Conservation (phyloP, 2,113 vertebrate genomes). For the Ranitomeya variabilis region DNA sequence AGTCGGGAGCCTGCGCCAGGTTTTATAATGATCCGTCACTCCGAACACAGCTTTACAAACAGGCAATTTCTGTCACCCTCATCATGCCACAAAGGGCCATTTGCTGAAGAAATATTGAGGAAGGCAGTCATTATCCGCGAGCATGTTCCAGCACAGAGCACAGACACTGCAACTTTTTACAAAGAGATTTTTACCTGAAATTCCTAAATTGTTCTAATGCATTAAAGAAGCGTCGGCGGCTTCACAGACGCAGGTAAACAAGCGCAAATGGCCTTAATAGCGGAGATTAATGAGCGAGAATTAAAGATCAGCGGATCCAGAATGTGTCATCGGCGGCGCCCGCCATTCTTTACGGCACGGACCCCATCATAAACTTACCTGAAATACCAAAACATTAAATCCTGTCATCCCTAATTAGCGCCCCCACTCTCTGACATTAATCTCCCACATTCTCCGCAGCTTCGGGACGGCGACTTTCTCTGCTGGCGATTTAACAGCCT, state of each 20-base stretch:
- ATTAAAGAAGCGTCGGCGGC: background rate
- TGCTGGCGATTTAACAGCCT: constrained; percentile 45
- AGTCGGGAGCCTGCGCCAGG: constrained; percentile 4
- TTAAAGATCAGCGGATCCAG: constrained; percentile 27
- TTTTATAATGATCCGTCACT: constrained; percentile 52
- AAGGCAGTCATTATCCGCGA: constrained; percentile 35
- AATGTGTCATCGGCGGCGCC: constrained; percentile 20
- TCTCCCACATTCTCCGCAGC: constrained; percentile 48
- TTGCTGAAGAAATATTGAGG: constrained; percentile 56
- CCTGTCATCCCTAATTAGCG: constrained; percentile 56
- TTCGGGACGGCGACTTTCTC: constrained; percentile 36
- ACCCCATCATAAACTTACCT: constrained; percentile 49
- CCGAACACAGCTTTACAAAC: constrained; percentile 42
- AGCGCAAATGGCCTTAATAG: constrained; percentile 40
- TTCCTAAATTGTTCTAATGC: constrained; percentile 26
- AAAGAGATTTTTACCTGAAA: constrained; percentile 33
- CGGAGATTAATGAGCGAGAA: constrained; percentile 36
- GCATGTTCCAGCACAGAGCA: constrained; percentile 14
- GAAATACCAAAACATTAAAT: constrained; percentile 58
- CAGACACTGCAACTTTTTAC: background rate
- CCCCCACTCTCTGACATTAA: constrained; percentile 51
- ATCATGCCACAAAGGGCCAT: constrained; percentile 46
- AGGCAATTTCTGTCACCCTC: constrained; percentile 52
- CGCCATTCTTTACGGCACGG: constrained; percentile 18
- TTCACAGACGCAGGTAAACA: constrained; percentile 32